Evolutionary conservation across 2,797 vertebrate species (phyloP).

Genomic region (Sebastes diploproa): DNA sequence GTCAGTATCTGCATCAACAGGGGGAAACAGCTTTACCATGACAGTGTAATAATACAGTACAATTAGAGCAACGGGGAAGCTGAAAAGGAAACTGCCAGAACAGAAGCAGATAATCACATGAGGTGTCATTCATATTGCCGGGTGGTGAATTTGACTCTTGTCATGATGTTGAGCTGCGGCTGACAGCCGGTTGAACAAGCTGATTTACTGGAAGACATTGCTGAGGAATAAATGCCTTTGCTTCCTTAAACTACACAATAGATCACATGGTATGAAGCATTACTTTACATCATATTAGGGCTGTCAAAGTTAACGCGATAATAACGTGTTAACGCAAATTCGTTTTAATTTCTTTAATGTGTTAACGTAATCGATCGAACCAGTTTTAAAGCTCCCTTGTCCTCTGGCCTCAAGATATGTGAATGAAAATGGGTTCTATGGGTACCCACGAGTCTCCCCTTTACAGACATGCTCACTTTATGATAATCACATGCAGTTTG

Average conservation of each 20-base stretch:
- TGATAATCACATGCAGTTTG: too few species aligned
- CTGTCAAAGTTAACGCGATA: too few species aligned
- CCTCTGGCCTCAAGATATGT: too few species aligned
- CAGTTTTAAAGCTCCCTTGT: too few species aligned
- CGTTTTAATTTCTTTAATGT: too few species aligned
- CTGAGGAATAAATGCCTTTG: background rate
- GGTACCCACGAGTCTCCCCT: too few species aligned
- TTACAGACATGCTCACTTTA: too few species aligned
- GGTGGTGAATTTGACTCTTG: background rate
- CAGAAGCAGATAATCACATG: background rate
- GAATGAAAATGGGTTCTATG: too few species aligned
- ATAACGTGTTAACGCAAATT: too few species aligned
- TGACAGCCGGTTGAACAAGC: background rate
- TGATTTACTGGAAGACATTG: background rate
- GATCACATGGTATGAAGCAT: background rate
- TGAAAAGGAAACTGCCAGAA: background rate
- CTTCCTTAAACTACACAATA: background rate
- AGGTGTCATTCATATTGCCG: background rate
- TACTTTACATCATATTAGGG: background rate
- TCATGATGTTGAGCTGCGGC: background rate
- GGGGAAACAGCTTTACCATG: background rate
- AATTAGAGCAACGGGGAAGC: background rate
- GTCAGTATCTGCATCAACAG: constrained; percentile 2
- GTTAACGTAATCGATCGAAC: too few species aligned
- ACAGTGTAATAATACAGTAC: background rate